These are phyloP conservation scores for Marmota flaviventris DNA, from an alignment of 2,113 vertebrate genomes.

Conservation along the genomic window DNA sequence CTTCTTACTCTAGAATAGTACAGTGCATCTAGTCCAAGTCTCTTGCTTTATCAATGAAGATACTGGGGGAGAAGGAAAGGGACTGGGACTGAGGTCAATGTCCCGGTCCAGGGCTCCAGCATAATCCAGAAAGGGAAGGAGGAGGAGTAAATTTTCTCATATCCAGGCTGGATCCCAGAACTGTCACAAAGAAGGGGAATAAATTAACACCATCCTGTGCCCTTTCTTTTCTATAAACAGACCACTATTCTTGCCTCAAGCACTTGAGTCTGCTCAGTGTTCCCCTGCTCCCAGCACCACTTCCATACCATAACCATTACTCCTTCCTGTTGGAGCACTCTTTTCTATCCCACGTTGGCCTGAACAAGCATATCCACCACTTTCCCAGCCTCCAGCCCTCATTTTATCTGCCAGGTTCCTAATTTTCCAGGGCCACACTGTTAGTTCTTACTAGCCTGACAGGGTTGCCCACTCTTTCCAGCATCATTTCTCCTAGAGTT, in stretches of 20 bases:
- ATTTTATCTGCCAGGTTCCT: neutral
- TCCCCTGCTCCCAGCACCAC: neutral
- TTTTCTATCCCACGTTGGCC: neutral
- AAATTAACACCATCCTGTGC: neutral
- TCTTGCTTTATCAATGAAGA: neutral
- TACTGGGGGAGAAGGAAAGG: neutral
- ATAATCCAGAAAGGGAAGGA: neutral
- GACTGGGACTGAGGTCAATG: neutral
- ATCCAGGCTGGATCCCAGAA: neutral
- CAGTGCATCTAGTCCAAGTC: neutral
- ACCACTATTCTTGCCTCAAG: neutral
- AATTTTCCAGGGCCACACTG: neutral
- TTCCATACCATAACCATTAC: conserved; percentile 14
- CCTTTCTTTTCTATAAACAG: conserved; percentile 45
- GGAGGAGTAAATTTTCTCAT: neutral
- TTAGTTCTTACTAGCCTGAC: neutral
- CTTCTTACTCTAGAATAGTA: neutral
- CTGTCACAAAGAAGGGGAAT: neutral
- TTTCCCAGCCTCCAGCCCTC: neutral
- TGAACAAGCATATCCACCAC: neutral
- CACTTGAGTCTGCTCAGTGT: neutral
- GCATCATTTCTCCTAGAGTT: neutral
- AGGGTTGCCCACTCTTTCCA: neutral
- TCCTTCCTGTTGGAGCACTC: neutral
- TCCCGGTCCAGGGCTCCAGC: neutral